Conservation (phyloP, 2,888 invertebrate genomes). For the Taphrorychus bicolor region DNA sequence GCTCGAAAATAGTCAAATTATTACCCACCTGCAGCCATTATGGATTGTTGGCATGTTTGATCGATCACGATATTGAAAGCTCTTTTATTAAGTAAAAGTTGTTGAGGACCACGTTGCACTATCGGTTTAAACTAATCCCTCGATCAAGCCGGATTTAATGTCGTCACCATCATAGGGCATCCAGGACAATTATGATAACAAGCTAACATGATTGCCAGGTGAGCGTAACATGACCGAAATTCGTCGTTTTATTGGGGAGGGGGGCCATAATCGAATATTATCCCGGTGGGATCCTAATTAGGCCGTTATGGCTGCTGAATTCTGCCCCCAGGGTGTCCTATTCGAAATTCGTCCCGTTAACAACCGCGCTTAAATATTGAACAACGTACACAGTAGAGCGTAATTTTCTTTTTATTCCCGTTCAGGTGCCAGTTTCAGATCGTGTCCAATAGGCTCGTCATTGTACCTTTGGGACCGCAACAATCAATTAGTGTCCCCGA, state of each 20-base stretch:
- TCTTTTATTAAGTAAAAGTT: too few relatives aligned
- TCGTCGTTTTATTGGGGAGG: background rate
- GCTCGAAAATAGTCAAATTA: conserved; percentile 2
- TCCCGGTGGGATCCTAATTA: conserved; percentile 9
- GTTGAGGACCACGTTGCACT: too few relatives aligned
- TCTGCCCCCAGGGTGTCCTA: conserved; percentile 12
- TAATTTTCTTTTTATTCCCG: background rate
- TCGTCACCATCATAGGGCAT: background rate
- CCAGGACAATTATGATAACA: background rate
- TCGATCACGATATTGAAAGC: background rate
- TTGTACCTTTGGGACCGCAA: background rate
- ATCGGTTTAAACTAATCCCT: too few relatives aligned
- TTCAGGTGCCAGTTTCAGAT: background rate
- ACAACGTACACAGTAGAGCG: background rate
- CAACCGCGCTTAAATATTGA: conserved; percentile 12
- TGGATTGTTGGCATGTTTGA: background rate
- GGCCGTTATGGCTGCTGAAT: conserved; percentile 13
- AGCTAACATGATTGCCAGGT: background rate
- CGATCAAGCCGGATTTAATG: too few relatives aligned
- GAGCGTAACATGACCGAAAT: background rate
- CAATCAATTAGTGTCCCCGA: background rate
- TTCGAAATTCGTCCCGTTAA: conserved; percentile 17
- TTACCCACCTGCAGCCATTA: background rate
- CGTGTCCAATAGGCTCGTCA: background rate
- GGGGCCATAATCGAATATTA: conserved; percentile 6